A percentile compares a stretch with the other conserved stretches of the same genome.
phyloP scores from a whole-genome alignment of 2,797 vertebrate species.

The Gallinago stenura region DNA sequence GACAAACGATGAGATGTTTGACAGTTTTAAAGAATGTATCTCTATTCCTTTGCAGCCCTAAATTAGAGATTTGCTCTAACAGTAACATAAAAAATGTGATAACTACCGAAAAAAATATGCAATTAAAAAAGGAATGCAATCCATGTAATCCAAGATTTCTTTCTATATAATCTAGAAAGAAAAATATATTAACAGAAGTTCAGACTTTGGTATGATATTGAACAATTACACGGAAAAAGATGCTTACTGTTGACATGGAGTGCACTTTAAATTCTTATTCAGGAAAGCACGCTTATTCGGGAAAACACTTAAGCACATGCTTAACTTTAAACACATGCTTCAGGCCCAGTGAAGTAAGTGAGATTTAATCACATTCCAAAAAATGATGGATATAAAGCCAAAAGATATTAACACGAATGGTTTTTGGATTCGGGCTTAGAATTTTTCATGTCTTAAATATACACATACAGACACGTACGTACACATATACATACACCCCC shows the following conservation, averaged over 20 bases:
- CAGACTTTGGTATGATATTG: background rate
- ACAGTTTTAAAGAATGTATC: background rate
- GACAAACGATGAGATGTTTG: background rate
- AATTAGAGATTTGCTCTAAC: background rate
- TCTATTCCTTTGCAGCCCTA: background rate
- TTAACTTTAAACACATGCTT: constrained; percentile 50
- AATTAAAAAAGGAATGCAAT: background rate
- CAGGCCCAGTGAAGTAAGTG: background rate
- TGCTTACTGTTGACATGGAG: background rate
- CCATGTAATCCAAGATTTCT: background rate
- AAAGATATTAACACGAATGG: constrained; percentile 32
- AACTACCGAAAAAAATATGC: background rate
- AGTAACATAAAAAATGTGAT: background rate
- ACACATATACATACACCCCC: constrained; percentile 47
- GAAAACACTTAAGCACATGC: constrained; percentile 21
- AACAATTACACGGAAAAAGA: background rate
- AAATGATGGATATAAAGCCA: constrained; percentile 45
- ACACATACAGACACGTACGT: constrained; percentile 12
- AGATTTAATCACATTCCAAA: constrained; percentile 35
- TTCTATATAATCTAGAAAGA: background rate
- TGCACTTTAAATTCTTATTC: background rate
- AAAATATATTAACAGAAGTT: background rate
- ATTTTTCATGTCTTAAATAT: constrained; percentile 54
- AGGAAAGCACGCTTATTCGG: background rate
- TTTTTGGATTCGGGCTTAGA: background rate